Conservation (phyloP, 1,140 invertebrate genomes). For the Papilio polytes region DNA sequence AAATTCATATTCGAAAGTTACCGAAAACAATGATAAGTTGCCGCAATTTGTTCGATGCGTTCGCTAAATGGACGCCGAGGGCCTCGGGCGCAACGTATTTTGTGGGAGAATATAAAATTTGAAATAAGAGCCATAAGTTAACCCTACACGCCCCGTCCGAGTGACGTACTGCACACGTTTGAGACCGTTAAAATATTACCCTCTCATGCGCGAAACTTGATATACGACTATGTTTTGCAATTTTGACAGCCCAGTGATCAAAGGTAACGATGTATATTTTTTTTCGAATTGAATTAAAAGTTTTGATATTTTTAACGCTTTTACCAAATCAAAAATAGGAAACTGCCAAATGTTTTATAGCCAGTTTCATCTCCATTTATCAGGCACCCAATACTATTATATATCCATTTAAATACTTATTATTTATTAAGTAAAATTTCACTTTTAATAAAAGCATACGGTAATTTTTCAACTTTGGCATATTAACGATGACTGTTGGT, state of each 20-base stretch:
- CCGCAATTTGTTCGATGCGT: conserved; percentile 52
- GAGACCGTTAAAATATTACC: conserved; percentile 45
- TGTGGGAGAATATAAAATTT: conserved; percentile 67
- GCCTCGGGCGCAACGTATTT: conserved; percentile 53
- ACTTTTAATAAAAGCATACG: background rate
- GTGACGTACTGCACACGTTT: conserved; percentile 51
- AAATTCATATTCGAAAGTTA: conserved; percentile 41
- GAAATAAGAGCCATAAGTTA: conserved; percentile 68
- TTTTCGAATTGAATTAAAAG: background rate
- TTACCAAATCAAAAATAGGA: too few species aligned
- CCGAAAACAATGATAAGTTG: conserved; percentile 56
- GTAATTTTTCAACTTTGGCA: background rate
- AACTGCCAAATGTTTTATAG: too few species aligned
- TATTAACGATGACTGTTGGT: conserved; percentile 32
- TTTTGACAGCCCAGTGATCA: conserved; percentile 8
- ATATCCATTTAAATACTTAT: background rate
- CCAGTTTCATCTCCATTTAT: too few species aligned
- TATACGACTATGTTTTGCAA: conserved; percentile 39
- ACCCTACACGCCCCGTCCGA: conserved; percentile 60
- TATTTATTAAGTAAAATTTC: too few species aligned
- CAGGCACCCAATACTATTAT: too few species aligned
- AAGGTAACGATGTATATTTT: background rate
- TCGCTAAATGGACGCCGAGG: conserved; percentile 55
- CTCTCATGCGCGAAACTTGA: conserved; percentile 32
- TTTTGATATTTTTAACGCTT: background rate